These are phyloP conservation scores for Cosmia pyralina DNA, from an alignment of 2,888 invertebrate species.

Conservation along the genomic window DNA sequence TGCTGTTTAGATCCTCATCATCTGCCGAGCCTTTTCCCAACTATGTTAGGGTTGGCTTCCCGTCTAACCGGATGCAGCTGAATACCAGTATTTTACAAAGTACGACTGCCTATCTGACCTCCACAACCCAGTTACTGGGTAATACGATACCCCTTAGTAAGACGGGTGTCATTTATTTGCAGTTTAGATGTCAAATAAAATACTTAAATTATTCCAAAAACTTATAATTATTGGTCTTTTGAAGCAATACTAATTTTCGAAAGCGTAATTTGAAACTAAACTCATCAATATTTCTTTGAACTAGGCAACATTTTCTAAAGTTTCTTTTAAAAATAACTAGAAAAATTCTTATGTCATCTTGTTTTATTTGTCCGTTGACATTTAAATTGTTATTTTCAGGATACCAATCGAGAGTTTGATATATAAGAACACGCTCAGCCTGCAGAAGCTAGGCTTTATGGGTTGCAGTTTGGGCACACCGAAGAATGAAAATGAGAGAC, in stretches of 20 bases:
- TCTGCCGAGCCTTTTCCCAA: too few species aligned
- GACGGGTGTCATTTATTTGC: too few species aligned
- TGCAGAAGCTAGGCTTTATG: constrained; percentile 73
- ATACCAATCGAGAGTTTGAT: constrained; percentile 79
- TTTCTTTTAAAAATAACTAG: not conserved
- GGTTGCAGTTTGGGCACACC: constrained; percentile 78
- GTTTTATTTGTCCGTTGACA: not conserved
- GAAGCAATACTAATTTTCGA: not conserved
- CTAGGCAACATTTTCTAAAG: not conserved
- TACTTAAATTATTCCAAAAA: too few species aligned
- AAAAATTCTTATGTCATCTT: not conserved
- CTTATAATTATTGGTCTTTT: not conserved
- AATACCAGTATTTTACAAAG: too few species aligned
- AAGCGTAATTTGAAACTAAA: not conserved
- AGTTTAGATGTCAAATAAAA: too few species aligned
- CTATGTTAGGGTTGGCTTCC: too few species aligned
- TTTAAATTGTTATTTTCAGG: constrained; percentile 69
- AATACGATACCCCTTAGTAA: too few species aligned
- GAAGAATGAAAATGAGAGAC: constrained; percentile 73
- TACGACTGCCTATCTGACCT: too few species aligned
- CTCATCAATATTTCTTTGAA: not conserved
- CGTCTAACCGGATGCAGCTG: too few species aligned
- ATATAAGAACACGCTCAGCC: constrained; percentile 73
- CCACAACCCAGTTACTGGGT: too few species aligned
- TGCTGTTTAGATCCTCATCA: too few species aligned